Evolutionary conservation across 2,113 vertebrate species (phyloP).

Genomic region (Xenus cinereus): DNA sequence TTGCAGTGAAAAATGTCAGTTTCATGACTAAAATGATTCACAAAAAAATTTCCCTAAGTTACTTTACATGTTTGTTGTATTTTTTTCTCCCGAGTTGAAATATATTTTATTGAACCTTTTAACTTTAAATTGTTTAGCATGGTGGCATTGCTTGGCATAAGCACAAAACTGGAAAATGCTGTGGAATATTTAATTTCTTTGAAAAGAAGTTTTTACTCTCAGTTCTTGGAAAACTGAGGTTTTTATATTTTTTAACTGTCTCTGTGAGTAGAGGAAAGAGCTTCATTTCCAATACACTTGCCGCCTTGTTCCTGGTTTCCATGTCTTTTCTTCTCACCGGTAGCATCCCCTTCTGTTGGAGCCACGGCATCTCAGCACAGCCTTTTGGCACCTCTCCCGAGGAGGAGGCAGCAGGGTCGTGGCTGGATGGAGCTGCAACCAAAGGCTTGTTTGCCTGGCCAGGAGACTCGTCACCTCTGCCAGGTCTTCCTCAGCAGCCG

Average conservation of each 20-base stretch:
- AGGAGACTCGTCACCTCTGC: rapidly evolving
- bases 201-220: neutral
- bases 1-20: neutral
- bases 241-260: neutral
- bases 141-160: neutral
- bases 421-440: neutral
- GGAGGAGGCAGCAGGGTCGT: neutral
- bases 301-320: neutral
- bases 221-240: neutral
- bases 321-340: neutral
- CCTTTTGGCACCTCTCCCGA: neutral
- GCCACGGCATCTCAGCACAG: neutral
- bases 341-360: neutral
- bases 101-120: neutral
- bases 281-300: neutral
- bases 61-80: neutral
- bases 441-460: neutral
- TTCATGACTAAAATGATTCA: neutral
- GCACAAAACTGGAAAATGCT: neutral
- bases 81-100: neutral
- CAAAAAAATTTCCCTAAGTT: neutral
- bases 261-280: neutral
- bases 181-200: neutral
- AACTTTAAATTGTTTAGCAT: neutral
- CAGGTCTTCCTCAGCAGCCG: neutral